Conservation (phyloP, 2,113 vertebrate species). For the Grammomys dolichurus region DNA sequence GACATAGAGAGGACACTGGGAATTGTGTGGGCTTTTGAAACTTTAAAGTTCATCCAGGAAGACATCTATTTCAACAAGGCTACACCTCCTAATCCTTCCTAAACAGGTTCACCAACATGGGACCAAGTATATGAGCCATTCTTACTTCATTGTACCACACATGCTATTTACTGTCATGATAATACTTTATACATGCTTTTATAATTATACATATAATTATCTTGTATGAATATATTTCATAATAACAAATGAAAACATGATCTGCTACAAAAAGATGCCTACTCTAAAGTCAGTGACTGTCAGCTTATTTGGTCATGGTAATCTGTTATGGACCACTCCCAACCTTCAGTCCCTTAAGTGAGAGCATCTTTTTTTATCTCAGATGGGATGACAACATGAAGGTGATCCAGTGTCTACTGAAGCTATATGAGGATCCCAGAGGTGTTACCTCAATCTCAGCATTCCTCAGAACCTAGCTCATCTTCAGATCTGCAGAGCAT, state of each 20-base stretch:
- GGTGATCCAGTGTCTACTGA: conserved; percentile 56
- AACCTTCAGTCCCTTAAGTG: background rate
- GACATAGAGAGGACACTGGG: background rate
- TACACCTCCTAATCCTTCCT: background rate
- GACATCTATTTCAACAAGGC: background rate
- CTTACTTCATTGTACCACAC: background rate
- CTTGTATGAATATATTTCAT: conserved; percentile 23
- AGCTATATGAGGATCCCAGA: conserved; percentile 66
- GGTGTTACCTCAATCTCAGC: conserved; percentile 80
- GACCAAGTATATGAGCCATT: background rate
- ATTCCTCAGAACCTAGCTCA: conserved; percentile 67
- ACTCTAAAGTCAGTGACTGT: conserved; percentile 21
- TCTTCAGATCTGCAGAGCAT: conserved; percentile 59
- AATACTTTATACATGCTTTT: background rate
- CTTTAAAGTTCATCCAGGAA: background rate
- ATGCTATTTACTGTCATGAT: background rate
- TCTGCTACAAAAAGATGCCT: background rate
- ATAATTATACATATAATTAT: background rate
- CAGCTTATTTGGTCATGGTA: background rate
- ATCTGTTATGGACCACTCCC: conserved; percentile 11
- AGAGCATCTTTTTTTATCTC: conserved; percentile 50
- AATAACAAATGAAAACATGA: background rate
- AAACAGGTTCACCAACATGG: background rate
- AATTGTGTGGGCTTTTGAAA: background rate
- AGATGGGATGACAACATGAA: conserved; percentile 60